phyloP scores from a whole-genome alignment of 2,888 invertebrate genomes.

The Pedicia rivosa region DNA sequence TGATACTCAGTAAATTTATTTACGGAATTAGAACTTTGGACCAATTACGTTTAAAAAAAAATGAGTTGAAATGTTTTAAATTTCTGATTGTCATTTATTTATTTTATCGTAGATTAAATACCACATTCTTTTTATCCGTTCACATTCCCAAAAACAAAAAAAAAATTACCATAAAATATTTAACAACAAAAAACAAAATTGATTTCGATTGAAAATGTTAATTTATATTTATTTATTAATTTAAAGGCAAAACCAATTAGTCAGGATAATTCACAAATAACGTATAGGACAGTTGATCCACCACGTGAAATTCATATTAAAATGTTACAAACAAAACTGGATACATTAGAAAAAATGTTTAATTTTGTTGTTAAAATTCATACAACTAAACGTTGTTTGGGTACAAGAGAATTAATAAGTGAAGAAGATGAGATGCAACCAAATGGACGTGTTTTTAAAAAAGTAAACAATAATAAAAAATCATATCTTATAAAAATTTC shows the following conservation, averaged over 20 bases:
- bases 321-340: constrained; percentile 58
- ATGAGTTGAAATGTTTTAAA: no score
- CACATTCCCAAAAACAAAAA: no score
- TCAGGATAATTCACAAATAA: constrained; percentile 46
- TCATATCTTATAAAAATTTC: no score
- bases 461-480: no score
- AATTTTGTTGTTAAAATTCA: constrained; percentile 60
- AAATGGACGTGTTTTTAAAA: constrained; percentile 90
- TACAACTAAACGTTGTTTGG: constrained; percentile 61
- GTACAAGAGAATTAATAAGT: constrained; percentile 75
- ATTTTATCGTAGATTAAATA: no score
- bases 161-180: no score
- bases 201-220: not conserved
- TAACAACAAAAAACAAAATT: not conserved
- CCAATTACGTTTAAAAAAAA: no score
- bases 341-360: constrained; percentile 72
- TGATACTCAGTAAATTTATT: no score
- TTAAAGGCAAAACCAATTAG: constrained; percentile 53
- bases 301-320: constrained; percentile 56
- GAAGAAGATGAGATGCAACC: constrained; percentile 91
- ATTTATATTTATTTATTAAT: constrained; percentile 2
- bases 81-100: no score
- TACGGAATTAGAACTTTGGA: no score
- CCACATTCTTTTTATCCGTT: no score
- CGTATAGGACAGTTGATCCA: constrained; percentile 53